A percentile compares a stretch with the other conserved stretches of the same genome.
phyloP scores from a whole-genome alignment of 1,140 invertebrate species.

The Drosophila burlai region DNA sequence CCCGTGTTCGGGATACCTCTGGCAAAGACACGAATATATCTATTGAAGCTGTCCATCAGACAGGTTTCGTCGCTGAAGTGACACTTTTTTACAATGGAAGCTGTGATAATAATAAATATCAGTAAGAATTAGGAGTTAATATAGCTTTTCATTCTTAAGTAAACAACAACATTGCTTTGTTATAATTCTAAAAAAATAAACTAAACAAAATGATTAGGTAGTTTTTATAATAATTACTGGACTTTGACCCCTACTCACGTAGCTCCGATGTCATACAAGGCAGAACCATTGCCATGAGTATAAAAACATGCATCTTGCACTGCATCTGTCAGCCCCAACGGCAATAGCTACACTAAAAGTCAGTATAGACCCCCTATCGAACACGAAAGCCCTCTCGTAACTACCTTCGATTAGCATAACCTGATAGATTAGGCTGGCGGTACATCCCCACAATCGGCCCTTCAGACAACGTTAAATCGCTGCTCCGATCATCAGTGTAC shows the following conservation, averaged over 20 bases:
- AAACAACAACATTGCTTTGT: no score
- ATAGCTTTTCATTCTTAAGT: no score
- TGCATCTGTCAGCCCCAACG: constrained; percentile 1
- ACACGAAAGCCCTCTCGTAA: not conserved
- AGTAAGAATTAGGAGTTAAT: no score
- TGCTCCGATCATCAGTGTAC: not conserved
- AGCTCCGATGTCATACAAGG: not conserved
- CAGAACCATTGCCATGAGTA: not conserved
- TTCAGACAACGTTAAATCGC: not conserved
- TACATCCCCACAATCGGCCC: not conserved
- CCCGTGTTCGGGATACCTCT: constrained; percentile 12
- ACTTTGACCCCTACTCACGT: not conserved
- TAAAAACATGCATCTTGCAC: not conserved
- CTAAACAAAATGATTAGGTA: no score
- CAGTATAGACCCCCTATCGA: not conserved
- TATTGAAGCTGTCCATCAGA: constrained; percentile 24
- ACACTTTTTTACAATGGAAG: constrained; percentile 27
- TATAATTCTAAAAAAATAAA: no score
- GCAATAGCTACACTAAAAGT: constrained; percentile 1
- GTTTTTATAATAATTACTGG: no score
- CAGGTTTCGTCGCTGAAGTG: constrained; percentile 28
- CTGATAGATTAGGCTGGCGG: not conserved
- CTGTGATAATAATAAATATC: constrained; percentile 4
- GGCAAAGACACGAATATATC: constrained; percentile 10
- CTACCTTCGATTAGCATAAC: not conserved